These are phyloP conservation scores for Ariopsis seemanni DNA, from an alignment of 2,113 vertebrate genomes.

Conservation along the genomic window DNA sequence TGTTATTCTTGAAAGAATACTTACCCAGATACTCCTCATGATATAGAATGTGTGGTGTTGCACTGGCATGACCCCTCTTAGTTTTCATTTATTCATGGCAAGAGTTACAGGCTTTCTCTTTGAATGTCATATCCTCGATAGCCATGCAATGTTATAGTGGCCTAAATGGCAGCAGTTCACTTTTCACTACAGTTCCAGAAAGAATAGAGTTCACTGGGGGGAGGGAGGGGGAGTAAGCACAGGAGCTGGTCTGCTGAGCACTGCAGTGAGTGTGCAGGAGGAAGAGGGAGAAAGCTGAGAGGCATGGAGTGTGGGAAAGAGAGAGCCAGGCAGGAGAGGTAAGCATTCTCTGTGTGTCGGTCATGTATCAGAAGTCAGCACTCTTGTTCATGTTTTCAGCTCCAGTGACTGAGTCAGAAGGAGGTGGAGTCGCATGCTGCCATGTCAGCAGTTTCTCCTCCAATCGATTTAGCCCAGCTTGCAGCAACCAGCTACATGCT, in stretches of 20 bases:
- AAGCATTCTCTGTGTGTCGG: conserved; percentile 57
- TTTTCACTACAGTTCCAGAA: conserved; percentile 14
- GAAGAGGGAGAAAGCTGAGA: not conserved
- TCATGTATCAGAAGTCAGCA: conserved; percentile 77
- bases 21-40: not conserved
- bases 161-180: conserved; percentile 6
- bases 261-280: conserved; percentile 40
- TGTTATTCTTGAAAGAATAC: conserved; percentile 12
- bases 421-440: conserved; percentile 64
- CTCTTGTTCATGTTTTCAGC: conserved; percentile 77
- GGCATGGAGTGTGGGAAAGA: not conserved
- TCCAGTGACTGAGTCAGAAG: conserved; percentile 70
- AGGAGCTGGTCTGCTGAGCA: conserved; percentile 24
- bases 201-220: conserved; percentile 33
- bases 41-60: not conserved
- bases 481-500: conserved; percentile 64
- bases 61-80: not conserved
- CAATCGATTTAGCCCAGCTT: conserved; percentile 76
- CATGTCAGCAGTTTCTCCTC: conserved; percentile 77
- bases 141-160: not conserved
- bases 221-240: conserved; percentile 9
- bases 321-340: conserved; percentile 42
- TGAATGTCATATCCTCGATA: not conserved
- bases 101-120: not conserved
- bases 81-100: conserved; percentile 15